Base-by-base conservation (phyloP, 2,888 invertebrate species). In the Tetramorium bicarinatum region DNA sequence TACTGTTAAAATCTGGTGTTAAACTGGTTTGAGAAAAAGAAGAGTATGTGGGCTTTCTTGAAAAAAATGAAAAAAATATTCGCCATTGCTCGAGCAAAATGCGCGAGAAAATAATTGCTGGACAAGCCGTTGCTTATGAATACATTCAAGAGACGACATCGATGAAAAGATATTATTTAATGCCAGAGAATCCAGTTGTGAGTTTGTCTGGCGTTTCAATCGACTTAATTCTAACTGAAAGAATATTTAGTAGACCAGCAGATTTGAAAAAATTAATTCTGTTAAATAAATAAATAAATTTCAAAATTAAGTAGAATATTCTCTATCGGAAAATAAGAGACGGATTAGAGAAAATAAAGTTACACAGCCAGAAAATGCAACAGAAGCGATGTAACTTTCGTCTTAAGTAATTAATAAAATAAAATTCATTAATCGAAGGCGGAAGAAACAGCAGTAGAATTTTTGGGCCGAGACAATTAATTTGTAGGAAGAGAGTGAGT, bases 101-200 rank as follows among this genome's bases (percentile, higher is more conserved):
- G 75, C 38, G 54, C 56, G 67, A 64, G 52, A 75, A 85, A 41
- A 75, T 74, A 64, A 66, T 61, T 59, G 49, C 54, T 67, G 79
- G 29, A 79, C 47, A 83, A 72, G 47, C 38, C 59, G 34, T 38
- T 72, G 49, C 25, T 80, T 59, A 56, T 29, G 18, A 62, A 21
- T 66, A 72, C 79, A 79, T 79, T 80, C 56, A 61, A 79, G n/a
- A 67, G 18, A 61, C 59, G 71, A 79, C 79, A 80, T 25, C 18
- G 47, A 69, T 25, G 44, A n/a, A 44, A 69, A 72, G 9, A 72
- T 15, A 52, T 59, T 71, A 71, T 71, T 49, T 59, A 1, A 59
- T 38, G 8, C 25, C 7, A 79, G 38, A 44, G 59, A 72, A 61
- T 47, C 47, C 21, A 80, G 49, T 25, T 59, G 41, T 69, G 56